Conservation (phyloP, 2,888 invertebrate species). For the Drosophila infuscata region DNA sequence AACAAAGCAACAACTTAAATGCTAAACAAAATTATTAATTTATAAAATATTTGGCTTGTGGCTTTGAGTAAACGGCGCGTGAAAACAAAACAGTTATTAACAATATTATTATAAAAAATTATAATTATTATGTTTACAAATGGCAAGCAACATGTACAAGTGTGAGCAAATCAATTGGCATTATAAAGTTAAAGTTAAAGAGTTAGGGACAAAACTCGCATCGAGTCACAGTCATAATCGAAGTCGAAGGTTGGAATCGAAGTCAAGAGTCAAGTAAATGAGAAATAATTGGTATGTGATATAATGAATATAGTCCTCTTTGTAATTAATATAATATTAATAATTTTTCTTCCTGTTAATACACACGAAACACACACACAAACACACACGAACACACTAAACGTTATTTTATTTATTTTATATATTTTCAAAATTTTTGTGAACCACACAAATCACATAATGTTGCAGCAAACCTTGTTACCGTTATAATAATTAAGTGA, state of each 20-base stretch:
- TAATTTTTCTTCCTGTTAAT: constrained; percentile 71
- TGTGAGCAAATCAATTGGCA: constrained; percentile 66
- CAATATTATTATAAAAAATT: constrained; percentile 38
- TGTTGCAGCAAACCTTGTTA: constrained; percentile 57
- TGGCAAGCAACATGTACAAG: constrained; percentile 58
- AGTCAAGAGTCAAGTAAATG: constrained; percentile 72
- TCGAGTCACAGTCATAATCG: constrained; percentile 65
- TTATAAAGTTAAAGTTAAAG: constrained; percentile 31
- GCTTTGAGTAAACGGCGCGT: constrained; percentile 62
- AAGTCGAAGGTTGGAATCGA: constrained; percentile 63
- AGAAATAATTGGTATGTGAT: constrained; percentile 85
- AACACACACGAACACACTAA: constrained; percentile 39
- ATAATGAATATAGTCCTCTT: constrained; percentile 85
- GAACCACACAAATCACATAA: constrained; percentile 39
- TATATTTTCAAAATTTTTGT: constrained; percentile 66
- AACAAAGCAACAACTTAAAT: constrained; percentile 38
- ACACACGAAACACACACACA: constrained; percentile 37
- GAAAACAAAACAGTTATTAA: constrained; percentile 47
- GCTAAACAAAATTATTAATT: constrained; percentile 52
- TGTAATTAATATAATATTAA: constrained; percentile 75
- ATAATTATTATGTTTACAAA: constrained; percentile 29
- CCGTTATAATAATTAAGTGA: constrained; percentile 43
- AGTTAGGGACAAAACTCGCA: constrained; percentile 54
- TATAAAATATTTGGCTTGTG: constrained; percentile 54
- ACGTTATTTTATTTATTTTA: constrained; percentile 57